Evolutionary conservation across 2,888 invertebrate genomes (phyloP).

Genomic region (Ceriagrion tenellum): DNA sequence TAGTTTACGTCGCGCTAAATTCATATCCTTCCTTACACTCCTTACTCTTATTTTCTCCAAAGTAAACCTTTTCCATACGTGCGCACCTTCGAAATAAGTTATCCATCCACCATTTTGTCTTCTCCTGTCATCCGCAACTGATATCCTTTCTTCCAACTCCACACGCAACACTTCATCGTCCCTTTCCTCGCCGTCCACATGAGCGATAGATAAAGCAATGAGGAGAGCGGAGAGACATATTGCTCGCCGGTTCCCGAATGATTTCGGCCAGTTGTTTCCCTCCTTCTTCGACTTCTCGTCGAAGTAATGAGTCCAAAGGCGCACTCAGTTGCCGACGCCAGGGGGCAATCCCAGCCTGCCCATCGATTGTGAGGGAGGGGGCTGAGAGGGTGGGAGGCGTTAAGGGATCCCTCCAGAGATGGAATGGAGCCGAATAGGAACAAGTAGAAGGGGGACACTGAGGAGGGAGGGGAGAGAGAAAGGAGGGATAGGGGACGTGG

Average conservation of each 20-base stretch:
- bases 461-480: not conserved
- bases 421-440: not conserved
- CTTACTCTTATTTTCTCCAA: too few relatives aligned
- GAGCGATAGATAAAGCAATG: not conserved
- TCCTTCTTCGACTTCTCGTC: not conserved
- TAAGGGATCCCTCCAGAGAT: not conserved
- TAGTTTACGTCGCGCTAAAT: too few relatives aligned
- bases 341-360: too few relatives aligned
- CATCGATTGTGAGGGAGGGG: not conserved
- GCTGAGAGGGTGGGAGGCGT: not conserved
- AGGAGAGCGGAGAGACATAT: not conserved
- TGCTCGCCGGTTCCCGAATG: not conserved
- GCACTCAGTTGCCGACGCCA: not conserved
- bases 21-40: too few relatives aligned
- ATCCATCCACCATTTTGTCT: too few relatives aligned
- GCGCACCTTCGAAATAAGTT: too few relatives aligned
- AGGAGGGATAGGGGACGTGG: not conserved
- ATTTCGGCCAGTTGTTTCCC: not conserved
- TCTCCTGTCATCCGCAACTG: too few relatives aligned
- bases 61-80: too few relatives aligned
- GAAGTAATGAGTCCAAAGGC: not conserved
- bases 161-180: too few relatives aligned
- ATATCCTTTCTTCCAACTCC: too few relatives aligned
- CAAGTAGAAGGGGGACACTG: not conserved
- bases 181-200: not conserved